Base-by-base conservation (phyloP, 2,888 invertebrate genomes). In the Fabriciana adippe region DNA sequence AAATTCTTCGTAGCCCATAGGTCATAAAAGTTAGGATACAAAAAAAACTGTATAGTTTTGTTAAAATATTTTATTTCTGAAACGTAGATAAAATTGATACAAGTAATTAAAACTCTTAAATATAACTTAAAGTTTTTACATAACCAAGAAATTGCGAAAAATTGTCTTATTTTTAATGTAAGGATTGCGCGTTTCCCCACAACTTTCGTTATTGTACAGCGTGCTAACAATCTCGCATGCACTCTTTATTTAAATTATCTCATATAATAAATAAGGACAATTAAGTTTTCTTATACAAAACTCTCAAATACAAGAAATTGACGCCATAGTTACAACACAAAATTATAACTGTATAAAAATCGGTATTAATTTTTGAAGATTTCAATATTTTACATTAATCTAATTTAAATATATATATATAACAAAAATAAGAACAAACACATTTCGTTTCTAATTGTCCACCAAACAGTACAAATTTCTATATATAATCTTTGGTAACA, bases 71-170 rank as follows among this genome's bases (percentile, higher is more conserved):
- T 89, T 91, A 92, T 91, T 92, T 91, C 87, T 90, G 92, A 92
- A 92, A 91, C 92, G 90, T 92, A 92, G 91, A 92, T 92, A 92
- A 92, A 92, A 92, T 91, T 86, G 91, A 91, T 92, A 92, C 91
- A 92, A 90, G 90, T 92, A 91, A 90, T 91, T 91, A 89, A 91
- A 92, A 89, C 88, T 89, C 91, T 91, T 92, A 91, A 79, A 89
- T 82, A 87, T 87, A 88, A 90, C 90, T 89, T 90, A 90, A 83
- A 81, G 82, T 86, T 85, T 89, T 89, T 88, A 89, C 85, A 89
- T 84, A 88, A 85, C 87, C 88, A 87, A 88, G 88, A 91, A 92
- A 87, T 82, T 85, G 90, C 86, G 87, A 90, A 88, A 26, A 89
- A 87, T 85, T 89, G 88, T 89, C 90, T 89, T 87, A 88, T 59